phyloP scores from a whole-genome alignment of 2,113 vertebrate genomes.

The Melanerpes formicivorus region DNA sequence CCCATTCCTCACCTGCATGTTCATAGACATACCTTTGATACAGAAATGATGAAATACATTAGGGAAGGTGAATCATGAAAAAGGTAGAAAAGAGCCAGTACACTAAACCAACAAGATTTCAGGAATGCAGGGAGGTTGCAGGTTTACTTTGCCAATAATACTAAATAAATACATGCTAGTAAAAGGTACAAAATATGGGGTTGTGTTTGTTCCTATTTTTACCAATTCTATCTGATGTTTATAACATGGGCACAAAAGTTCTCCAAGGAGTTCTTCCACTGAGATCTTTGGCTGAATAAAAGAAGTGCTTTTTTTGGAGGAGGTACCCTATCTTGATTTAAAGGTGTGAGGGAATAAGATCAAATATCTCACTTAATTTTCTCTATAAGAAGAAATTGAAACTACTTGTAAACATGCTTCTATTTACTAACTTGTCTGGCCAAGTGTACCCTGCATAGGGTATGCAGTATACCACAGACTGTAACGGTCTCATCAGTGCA shows the following conservation, averaged over 20 bases:
- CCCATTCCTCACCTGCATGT: neutral
- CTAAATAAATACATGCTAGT: neutral
- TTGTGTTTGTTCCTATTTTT: neutral
- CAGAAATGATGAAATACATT: neutral
- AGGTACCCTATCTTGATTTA: neutral
- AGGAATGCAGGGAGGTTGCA: neutral
- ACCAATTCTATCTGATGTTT: neutral
- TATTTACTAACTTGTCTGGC: neutral
- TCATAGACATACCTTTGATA: neutral
- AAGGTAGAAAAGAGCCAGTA: neutral
- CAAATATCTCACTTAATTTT: neutral
- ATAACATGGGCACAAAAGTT: neutral
- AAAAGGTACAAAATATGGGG: neutral
- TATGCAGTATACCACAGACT: neutral
- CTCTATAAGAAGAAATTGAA: neutral
- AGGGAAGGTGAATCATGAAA: neutral
- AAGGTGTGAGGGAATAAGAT: neutral
- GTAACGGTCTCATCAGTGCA: neutral
- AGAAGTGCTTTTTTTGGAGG: neutral
- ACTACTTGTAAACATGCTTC: accelerated
- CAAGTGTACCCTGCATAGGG: neutral
- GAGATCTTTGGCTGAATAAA: neutral
- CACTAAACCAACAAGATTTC: accelerated
- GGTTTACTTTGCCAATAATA: neutral
- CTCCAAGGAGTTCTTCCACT: neutral